These are phyloP conservation scores for Myodes glareolus DNA, from an alignment of 2,113 vertebrate genomes.

Conservation along the genomic window DNA sequence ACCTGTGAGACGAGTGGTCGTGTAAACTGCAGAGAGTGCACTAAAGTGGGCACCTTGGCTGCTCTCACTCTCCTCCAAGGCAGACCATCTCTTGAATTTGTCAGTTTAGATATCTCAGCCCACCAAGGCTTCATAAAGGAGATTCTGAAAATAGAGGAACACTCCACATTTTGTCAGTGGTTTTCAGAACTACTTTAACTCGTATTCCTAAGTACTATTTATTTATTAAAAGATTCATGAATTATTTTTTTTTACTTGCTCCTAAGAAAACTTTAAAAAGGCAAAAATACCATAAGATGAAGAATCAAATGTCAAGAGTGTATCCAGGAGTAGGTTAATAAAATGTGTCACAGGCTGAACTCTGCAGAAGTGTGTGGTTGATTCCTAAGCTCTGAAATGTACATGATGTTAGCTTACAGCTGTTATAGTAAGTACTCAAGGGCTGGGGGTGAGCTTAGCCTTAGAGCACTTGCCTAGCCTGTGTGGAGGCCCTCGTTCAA, in stretches of 20 bases:
- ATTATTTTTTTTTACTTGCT: slow-evolving; percentile 25
- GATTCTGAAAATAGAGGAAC: not conserved
- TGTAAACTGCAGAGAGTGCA: not conserved
- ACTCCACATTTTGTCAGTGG: not conserved
- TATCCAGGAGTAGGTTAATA: slow-evolving; percentile 32
- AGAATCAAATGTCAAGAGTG: slow-evolving; percentile 24
- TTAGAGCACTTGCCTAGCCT: not conserved
- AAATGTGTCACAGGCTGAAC: slow-evolving; percentile 42
- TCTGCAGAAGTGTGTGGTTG: slow-evolving; percentile 54
- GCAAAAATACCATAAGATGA: slow-evolving; percentile 26
- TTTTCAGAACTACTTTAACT: slow-evolving; percentile 57
- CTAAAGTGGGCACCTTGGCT: not conserved
- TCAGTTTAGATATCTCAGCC: not conserved
- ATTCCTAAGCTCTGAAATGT: slow-evolving; percentile 49
- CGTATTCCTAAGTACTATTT: slow-evolving; percentile 25
- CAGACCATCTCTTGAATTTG: not conserved
- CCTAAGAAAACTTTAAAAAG: slow-evolving; percentile 54
- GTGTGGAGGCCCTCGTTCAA: not conserved
- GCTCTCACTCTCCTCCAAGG: not conserved
- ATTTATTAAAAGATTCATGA: slow-evolving; percentile 20
- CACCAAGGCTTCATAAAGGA: slow-evolving; percentile 1
- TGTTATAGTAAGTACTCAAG: slow-evolving; percentile 50
- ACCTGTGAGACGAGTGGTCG: not conserved
- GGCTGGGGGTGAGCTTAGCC: not conserved
- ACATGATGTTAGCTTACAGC: slow-evolving; percentile 22